Evolutionary conservation across 2,113 vertebrate genomes (phyloP).

Genomic region (Synodontis membranacea): DNA sequence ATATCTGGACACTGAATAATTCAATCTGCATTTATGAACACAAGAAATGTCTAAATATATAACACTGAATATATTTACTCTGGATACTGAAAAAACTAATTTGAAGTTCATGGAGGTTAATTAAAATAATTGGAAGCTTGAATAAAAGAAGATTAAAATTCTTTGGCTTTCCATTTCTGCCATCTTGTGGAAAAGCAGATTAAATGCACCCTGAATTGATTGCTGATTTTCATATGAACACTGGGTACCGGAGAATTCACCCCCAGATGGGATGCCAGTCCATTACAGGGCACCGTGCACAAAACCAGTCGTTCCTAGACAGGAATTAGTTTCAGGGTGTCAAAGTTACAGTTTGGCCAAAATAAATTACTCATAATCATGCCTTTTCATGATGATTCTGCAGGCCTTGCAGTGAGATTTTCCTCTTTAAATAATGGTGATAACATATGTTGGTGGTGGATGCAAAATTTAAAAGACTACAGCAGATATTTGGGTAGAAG

Average conservation of each 20-base stretch:
- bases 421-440: not conserved
- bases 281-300: not conserved
- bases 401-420: not conserved
- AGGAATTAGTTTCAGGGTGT: not conserved
- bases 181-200: constrained; percentile 47
- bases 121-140: not conserved
- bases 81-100: not conserved
- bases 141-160: not conserved
- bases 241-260: not conserved
- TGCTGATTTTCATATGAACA: not conserved
- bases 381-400: not conserved
- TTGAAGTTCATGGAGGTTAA: not conserved
- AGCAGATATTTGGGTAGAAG: not conserved
- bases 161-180: constrained; percentile 5
- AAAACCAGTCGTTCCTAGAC: not conserved
- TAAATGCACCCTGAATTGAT: not conserved
- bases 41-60: too few species aligned
- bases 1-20: not conserved
- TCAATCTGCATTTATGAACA: not conserved
- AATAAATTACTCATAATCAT: not conserved
- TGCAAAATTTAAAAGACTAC: not conserved
- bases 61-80: not conserved
- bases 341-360: not conserved
- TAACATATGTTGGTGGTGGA: not conserved
- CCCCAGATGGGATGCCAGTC: not conserved